A percentile compares a stretch with the other conserved stretches of the same genome.
phyloP scores from a whole-genome alignment of 2,113 vertebrate species.

The Madoqua kirkii region DNA sequence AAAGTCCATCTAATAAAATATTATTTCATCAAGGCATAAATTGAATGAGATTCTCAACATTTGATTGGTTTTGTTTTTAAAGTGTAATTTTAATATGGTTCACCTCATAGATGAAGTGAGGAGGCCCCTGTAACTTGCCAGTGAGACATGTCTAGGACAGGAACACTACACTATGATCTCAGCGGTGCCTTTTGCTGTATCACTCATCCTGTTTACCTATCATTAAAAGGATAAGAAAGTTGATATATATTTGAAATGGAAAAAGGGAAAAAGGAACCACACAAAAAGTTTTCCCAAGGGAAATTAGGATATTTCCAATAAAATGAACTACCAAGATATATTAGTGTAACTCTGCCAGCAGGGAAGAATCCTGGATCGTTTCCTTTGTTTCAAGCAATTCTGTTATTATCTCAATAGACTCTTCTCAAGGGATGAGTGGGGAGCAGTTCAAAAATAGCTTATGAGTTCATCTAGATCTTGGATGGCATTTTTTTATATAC shows the following conservation, averaged over 20 bases:
- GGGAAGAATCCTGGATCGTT: slow-evolving; percentile 3
- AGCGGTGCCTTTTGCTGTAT: not conserved
- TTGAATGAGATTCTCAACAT: not conserved
- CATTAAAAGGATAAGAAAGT: not conserved
- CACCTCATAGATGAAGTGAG: not conserved
- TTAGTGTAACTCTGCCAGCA: not conserved
- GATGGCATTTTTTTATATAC: slow-evolving; percentile 1
- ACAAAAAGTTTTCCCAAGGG: not conserved
- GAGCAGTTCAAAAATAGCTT: slow-evolving; percentile 41
- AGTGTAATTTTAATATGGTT: not conserved
- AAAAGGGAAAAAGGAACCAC: not conserved
- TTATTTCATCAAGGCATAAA: not conserved
- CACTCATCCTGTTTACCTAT: not conserved
- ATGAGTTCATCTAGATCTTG: slow-evolving; percentile 1
- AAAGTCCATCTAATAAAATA: not conserved
- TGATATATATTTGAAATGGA: not conserved
- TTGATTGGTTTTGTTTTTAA: not conserved
- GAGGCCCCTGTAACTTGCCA: not conserved
- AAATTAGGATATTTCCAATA: slow-evolving; percentile 10
- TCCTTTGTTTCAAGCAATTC: slow-evolving; percentile 7
- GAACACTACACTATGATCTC: not conserved
- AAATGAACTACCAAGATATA: not conserved
- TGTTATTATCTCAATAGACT: slow-evolving; percentile 15
- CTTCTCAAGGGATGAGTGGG: slow-evolving; percentile 7
- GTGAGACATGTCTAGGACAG: not conserved